Percentiles rank a stretch among this genome's conserved stretches.
Evolutionary conservation across 2,888 invertebrate species (phyloP).

Genomic region (Chrysina gloriosa): DNA sequence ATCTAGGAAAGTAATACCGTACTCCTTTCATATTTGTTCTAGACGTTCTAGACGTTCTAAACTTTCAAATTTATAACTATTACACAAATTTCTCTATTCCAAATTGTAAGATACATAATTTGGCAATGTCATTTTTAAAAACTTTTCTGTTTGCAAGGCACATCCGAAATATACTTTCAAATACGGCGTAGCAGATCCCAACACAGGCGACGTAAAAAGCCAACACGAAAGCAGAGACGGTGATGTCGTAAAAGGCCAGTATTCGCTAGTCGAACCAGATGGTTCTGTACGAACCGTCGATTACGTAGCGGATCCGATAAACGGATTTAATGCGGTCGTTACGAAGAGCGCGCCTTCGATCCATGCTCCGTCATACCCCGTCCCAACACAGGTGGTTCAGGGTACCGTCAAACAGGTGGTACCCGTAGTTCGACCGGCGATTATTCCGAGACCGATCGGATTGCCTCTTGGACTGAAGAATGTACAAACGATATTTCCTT

Average conservation of each 20-base stretch:
- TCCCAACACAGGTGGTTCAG: constrained; percentile 40
- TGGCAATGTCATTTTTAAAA: no score
- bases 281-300: constrained; percentile 64
- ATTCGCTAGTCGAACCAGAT: constrained; percentile 64
- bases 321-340: constrained; percentile 71
- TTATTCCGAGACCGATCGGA: constrained; percentile 57
- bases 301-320: constrained; percentile 71
- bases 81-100: no score
- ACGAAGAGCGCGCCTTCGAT: constrained; percentile 68
- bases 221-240: constrained; percentile 73
- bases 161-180: constrained; percentile 72
- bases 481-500: constrained; percentile 48
- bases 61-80: no score
- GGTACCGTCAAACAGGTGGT: constrained; percentile 55
- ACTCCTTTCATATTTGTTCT: no score
- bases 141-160: constrained; percentile 64
- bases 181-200: constrained; percentile 73
- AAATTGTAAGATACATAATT: no score
- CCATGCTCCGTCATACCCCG: constrained; percentile 61
- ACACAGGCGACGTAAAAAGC: constrained; percentile 72
- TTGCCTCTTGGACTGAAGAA: constrained; percentile 53
- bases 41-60: no score
- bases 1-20: no score
- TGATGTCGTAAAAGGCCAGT: constrained; percentile 70
- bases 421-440: constrained; percentile 48